Base-by-base conservation (phyloP, 1,140 invertebrate species). In the Stegodyphus dumicola region DNA sequence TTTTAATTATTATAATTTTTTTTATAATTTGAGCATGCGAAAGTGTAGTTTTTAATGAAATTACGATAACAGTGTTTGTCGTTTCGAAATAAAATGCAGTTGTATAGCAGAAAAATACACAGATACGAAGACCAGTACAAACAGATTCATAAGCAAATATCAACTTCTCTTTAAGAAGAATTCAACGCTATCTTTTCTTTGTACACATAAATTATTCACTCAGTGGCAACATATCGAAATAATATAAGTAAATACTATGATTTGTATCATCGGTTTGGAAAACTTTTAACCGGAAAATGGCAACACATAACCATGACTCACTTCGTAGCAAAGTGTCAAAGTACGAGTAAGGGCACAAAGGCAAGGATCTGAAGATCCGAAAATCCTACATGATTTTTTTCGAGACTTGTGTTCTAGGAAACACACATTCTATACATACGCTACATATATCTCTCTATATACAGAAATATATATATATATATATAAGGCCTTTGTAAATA, bases 401-500 rank as follows among this genome's bases (percentile, higher is more conserved):
- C 70, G 51, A 75, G 71, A 75, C 66, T 74, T 48, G 60, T 75
- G 75, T 54, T 83, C 80, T 75, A 83, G 70, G 56, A 77, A 85
- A 76, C 33, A 3, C 71, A 76, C 60, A 75, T 60, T 85, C 51
- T 69, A 85, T 77, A 76, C 53, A 85, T 74, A 75, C n/a, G 80
- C 56, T 81, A 81, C 70, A n/a, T 81, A 73, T 73, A 75, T 76
- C 33, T 33, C 33, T 33, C 1, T 33, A 33, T 33, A 33, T 33
- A 33, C 33, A 33, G 33, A 33, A 33, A 33, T 33, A 33, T 33
- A 33, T 33, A 33, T 33, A 33, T 33, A 33, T 33, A 33, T 33
- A 33, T 33, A 33, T 33, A 85, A 65, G 52, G 81, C 81, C 81
- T 85, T 76, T 85, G 81, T 85, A 85, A 76, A 85, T 85, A 85